Evolutionary conservation across 2,888 invertebrate genomes (phyloP).

Genomic region (Drosophila meridionalis): DNA sequence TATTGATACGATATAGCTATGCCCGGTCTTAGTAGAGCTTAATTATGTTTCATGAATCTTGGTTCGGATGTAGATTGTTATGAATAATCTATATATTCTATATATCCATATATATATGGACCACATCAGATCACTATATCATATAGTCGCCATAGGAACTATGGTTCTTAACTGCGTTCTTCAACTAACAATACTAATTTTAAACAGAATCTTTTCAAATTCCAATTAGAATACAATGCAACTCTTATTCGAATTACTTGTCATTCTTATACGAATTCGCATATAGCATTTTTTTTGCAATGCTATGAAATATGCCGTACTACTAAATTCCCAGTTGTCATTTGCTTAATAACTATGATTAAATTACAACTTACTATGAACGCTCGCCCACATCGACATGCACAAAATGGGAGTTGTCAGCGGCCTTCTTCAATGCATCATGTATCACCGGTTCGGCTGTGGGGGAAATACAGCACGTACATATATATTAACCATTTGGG

Average conservation of each 20-base stretch:
- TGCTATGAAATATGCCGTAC: background rate
- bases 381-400: slow-evolving; percentile 92
- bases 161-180: background rate
- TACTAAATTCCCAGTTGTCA: background rate
- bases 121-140: background rate
- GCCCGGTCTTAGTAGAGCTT: background rate
- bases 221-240: background rate
- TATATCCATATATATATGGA: background rate
- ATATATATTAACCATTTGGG: slow-evolving; percentile 3
- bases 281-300: background rate
- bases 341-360: background rate
- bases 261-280: background rate
- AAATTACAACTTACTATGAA: slow-evolving; percentile 87
- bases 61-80: background rate
- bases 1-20: background rate
- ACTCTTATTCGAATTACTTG: background rate
- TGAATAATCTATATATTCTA: too few species aligned
- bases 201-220: background rate
- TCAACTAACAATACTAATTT: background rate
- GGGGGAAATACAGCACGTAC: slow-evolving; percentile 9
- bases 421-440: slow-evolving; percentile 87
- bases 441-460: slow-evolving; percentile 92
- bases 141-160: background rate
- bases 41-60: background rate
- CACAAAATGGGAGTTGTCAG: slow-evolving; percentile 89